Base-by-base conservation (phyloP, 2,113 vertebrate genomes). In the Seriola quinqueradiata region DNA sequence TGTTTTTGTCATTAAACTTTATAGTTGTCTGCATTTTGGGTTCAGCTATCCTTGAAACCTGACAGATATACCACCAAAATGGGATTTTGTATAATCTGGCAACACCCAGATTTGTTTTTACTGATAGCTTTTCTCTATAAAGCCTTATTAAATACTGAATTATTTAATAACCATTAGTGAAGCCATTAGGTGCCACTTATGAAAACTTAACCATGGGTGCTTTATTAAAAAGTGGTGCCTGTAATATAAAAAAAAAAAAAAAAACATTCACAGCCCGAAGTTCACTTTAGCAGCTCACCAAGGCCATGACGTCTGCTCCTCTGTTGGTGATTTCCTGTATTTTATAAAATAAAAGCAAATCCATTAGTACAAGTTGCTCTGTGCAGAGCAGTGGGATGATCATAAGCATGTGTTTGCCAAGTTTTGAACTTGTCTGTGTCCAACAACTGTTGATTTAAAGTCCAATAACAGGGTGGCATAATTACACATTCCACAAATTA, bases 311-410 rank as follows among this genome's bases (percentile, higher is more conserved):
- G 34, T 69, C 52, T 48, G 28, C 0, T 65, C 7, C 9, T 50
- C 2, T 61, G 3, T 8, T 58, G 8, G 3, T 54, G 17, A 19
- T 73, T 67, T 79, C 70, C 44, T 60, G 12, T 59, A 34, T 67
- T 67, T 78, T 14, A 57, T 34, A 10, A 75, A 81, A 68, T 44
- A 59, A 66, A 55, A 77, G 54, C 21, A 21, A 60, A 50, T 16
- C 42, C 11, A 57, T 68, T 5, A 48, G 32, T 9, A 21, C 17
- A 21, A 8, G 32, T 14, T 65, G 40, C 63, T 73, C 17, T 4
- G 8, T 72, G 54, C 40, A 66, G 52, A 60, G 67, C 4, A 28
- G 3, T 42, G 0, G 28, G 4, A 6, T 57, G 7, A 23, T 71
- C 34, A 7, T 9, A 4, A 59, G 55, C 14, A 2, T 25, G n/a